Evolutionary conservation across 2,888 invertebrate species (phyloP).

Genomic region (Eupithecia tripunctaria): DNA sequence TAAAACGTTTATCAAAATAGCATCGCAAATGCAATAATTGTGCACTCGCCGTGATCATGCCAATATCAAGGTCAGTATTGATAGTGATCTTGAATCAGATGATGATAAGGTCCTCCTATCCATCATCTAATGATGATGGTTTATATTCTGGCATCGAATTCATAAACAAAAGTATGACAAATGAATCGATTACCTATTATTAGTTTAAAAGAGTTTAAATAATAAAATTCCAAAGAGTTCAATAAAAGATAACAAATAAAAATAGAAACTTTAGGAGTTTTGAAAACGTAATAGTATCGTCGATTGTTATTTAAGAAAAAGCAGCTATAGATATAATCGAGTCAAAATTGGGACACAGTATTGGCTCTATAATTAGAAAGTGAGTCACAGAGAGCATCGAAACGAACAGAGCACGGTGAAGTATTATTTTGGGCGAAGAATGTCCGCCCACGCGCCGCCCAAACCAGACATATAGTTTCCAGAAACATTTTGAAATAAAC

Average conservation of each 20-base stretch:
- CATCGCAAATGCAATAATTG: constrained; percentile 44
- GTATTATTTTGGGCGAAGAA: constrained; percentile 74
- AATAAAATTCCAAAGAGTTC: no score
- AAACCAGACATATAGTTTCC: constrained; percentile 44
- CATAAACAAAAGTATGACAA: constrained; percentile 23
- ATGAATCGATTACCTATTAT: background rate
- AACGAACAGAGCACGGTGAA: constrained; percentile 59
- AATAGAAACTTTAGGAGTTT: background rate
- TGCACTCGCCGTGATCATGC: constrained; percentile 53
- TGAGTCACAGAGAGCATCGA: constrained; percentile 76
- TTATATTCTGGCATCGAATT: constrained; percentile 14
- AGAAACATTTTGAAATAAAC: constrained; percentile 38
- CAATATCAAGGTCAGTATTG: constrained; percentile 74
- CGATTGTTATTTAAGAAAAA: constrained; percentile 5
- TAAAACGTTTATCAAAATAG: constrained; percentile 30
- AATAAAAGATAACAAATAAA: background rate
- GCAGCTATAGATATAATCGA: constrained; percentile 42
- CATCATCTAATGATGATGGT: constrained; percentile 10
- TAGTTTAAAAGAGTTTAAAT: background rate
- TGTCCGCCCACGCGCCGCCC: constrained; percentile 63
- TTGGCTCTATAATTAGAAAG: constrained; percentile 73
- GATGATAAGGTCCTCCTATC: constrained; percentile 29
- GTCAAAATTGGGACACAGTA: constrained; percentile 69
- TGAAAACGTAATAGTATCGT: background rate
- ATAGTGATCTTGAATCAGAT: constrained; percentile 60